phyloP scores from a whole-genome alignment of 2,888 invertebrate species.

The Trachelus tabidus region DNA sequence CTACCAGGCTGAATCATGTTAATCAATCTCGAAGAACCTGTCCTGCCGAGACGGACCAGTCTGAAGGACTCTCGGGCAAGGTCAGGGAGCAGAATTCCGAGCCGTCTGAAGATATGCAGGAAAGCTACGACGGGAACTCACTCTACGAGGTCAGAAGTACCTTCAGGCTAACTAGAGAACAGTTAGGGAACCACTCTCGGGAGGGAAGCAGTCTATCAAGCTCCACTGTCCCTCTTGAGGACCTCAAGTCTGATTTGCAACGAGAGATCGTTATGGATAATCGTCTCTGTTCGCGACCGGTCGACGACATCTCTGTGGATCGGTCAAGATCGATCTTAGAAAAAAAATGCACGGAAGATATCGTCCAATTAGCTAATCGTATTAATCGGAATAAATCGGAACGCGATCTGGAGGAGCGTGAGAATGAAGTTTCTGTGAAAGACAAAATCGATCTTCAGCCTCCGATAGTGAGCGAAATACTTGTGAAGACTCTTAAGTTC shows the following conservation, averaged over 20 bases:
- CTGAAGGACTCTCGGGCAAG: slow-evolving; percentile 18
- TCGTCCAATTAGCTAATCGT: background rate
- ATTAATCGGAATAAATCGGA: background rate
- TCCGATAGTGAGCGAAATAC: slow-evolving; percentile 43
- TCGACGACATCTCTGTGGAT: background rate
- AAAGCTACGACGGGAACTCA: background rate
- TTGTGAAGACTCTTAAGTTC: slow-evolving; percentile 53
- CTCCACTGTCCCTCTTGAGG: slow-evolving; percentile 31
- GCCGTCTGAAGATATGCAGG: background rate
- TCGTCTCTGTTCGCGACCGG: background rate
- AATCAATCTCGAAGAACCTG: background rate
- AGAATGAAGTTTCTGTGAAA: background rate
- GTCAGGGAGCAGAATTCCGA: slow-evolving; percentile 5
- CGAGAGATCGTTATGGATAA: background rate
- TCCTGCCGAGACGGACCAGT: slow-evolving; percentile 13
- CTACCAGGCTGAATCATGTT: background rate
- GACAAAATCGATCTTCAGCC: background rate
- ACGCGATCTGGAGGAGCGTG: background rate
- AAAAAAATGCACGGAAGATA: background rate
- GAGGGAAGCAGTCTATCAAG: slow-evolving; percentile 37
- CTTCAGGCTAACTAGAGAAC: slow-evolving; percentile 18
- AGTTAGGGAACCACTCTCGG: slow-evolving; percentile 28
- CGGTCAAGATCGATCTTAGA: background rate
- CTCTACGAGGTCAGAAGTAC: slow-evolving; percentile 40
- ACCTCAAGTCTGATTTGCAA: slow-evolving; percentile 19